Percentiles rank a stretch among this genome's conserved stretches.
Evolutionary conservation across 2,113 vertebrate species (phyloP).

Genomic region (Myiozetetes cayanensis): DNA sequence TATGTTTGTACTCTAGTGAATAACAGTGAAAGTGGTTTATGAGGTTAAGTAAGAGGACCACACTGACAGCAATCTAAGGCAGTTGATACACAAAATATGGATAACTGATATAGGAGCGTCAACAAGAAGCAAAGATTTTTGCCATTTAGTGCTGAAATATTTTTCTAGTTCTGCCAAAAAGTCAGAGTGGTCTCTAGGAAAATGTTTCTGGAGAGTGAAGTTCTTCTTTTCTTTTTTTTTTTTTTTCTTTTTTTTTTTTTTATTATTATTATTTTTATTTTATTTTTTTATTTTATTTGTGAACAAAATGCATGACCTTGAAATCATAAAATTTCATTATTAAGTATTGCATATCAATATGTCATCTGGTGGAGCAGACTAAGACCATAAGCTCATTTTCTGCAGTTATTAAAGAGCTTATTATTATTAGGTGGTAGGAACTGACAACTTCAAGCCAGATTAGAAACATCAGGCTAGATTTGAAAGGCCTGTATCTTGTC

Average conservation of each 20-base stretch:
- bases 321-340: not conserved
- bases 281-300: not conserved
- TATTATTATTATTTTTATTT: no score
- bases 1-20: not conserved
- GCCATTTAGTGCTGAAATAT: not conserved
- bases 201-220: fast-evolving
- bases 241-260: not conserved
- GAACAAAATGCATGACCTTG: not conserved
- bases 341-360: not conserved
- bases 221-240: not conserved
- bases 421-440: not conserved
- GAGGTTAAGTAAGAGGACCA: not conserved
- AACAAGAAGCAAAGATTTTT: not conserved
- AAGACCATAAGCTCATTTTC: not conserved
- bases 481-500: not conserved
- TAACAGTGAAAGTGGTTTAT: not conserved
- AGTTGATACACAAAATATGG: not conserved
- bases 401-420: not conserved
- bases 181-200: not conserved
- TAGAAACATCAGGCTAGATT: not conserved
- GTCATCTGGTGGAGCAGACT: not conserved
- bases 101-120: not conserved
- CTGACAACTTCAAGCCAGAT: not conserved
- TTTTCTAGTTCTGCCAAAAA: not conserved
- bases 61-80: not conserved